A percentile compares a stretch with the other conserved stretches of the same genome.
Evolutionary conservation across 2,797 vertebrate genomes (phyloP).

Genomic region (Xiphorhynchus erythropygius): DNA sequence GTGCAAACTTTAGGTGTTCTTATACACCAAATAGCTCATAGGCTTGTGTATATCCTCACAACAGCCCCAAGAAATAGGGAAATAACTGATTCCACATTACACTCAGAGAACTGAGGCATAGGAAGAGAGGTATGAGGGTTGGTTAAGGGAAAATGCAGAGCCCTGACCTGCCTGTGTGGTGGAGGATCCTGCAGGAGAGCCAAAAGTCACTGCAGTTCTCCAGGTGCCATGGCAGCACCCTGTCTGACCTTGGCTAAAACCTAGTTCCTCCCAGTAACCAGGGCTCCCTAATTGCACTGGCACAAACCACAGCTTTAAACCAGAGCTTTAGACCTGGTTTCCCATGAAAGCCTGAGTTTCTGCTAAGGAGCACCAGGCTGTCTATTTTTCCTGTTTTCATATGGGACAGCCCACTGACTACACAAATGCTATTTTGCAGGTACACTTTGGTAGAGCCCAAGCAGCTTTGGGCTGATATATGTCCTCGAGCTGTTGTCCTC

Average conservation of each 20-base stretch:
- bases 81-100: background rate
- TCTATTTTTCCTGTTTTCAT: rapidly evolving
- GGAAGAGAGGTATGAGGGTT: background rate
- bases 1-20: background rate
- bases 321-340: background rate
- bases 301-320: background rate
- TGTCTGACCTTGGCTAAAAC: background rate
- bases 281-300: background rate
- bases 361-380: background rate
- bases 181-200: background rate
- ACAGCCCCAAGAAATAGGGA: background rate
- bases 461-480: background rate
- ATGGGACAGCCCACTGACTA: rapidly evolving
- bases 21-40: background rate
- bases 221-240: background rate
- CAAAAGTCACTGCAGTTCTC: rapidly evolving
- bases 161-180: rapidly evolving
- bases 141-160: background rate
- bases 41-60: background rate
- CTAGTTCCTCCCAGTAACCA: rapidly evolving
- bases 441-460: background rate
- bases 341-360: background rate
- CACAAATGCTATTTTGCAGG: background rate
- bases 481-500: rapidly evolving
- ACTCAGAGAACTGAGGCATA: background rate